Base-by-base conservation (phyloP, 2,888 invertebrate genomes). In the Nomada ruficornis region DNA sequence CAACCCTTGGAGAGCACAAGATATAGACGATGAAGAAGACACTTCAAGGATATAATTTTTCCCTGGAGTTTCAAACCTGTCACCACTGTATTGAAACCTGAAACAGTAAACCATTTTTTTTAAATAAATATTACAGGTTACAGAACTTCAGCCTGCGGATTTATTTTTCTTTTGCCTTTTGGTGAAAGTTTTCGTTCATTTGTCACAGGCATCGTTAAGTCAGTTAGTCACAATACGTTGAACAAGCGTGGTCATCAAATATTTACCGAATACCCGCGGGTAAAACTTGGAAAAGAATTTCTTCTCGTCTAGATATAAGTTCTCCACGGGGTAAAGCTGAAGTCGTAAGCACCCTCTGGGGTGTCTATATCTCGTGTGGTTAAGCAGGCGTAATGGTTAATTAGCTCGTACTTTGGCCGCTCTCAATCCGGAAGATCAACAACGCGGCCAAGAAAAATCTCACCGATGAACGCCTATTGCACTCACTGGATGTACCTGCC, bases 311-410 rank as follows among this genome's bases (percentile, higher is more conserved):
- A 13, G 59, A 67, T 67, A 54, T 54, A 74, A 73, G 57, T 83
- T 64, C 63, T 42, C 47, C 55, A 55, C 50, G 60, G 52, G 57
- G 64, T 50, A 69, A 72, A 69, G 23, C 7, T 44, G 26, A 52
- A 59, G 57, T 42, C 55, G 62, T 65, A 70, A 77, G 75, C 62
- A 70, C 57, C 10, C 71, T 62, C 71, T 15, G 23, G 72, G 77
- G 67, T 83, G 73, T 63, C 70, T 54, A 62, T 72, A 69, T 82
- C 77, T 80, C 50, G 64, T 7, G 77, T 54, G 70, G 63, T 73
- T 83, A 82, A 78, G 75, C 78, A 78, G 82, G 62, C 78, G 83
- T 76, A 69, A 72, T 74, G 72, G 68, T 78, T 83, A 82, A 83
- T 83, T 83, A 76, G 78, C 75, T 78, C 71, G 64, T 50, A 54